Conservation (phyloP, 2,797 vertebrate species). For the Lagorchestes hirsutus region DNA sequence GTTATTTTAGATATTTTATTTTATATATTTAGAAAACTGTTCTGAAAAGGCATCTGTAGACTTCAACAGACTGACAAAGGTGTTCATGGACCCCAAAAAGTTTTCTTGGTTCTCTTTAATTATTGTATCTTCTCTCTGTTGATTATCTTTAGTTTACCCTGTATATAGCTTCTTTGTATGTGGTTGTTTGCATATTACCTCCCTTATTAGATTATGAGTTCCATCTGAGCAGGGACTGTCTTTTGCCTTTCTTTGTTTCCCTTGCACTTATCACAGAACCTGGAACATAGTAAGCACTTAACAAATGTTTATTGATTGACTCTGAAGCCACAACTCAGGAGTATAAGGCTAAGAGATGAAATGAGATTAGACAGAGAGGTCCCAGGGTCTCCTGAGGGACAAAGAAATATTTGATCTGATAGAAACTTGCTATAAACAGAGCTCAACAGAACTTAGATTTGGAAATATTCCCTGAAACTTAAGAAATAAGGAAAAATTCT, state of each 20-base stretch:
- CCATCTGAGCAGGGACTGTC: not conserved
- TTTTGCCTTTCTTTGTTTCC: not conserved
- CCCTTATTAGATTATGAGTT: not conserved
- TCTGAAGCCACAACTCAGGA: not conserved
- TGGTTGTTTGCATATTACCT: not conserved
- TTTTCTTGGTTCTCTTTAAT: not conserved
- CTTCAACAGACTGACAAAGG: not conserved
- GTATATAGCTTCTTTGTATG: not conserved
- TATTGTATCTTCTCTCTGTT: not conserved
- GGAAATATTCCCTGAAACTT: not conserved
- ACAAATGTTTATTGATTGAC: not conserved
- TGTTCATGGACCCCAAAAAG: not conserved
- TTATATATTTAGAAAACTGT: not conserved
- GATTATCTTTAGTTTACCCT: not conserved
- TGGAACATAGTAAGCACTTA: not conserved
- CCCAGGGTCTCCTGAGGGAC: not conserved
- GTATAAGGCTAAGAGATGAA: not conserved
- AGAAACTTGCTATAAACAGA: not conserved
- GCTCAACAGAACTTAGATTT: not conserved
- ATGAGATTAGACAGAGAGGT: not conserved
- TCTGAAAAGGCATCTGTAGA: not conserved
- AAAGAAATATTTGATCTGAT: not conserved
- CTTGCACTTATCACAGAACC: not conserved
- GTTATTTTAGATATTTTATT: not conserved
- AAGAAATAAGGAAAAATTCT: not conserved